phyloP scores from a whole-genome alignment of 2,113 vertebrate genomes.

The Aix galericulata region DNA sequence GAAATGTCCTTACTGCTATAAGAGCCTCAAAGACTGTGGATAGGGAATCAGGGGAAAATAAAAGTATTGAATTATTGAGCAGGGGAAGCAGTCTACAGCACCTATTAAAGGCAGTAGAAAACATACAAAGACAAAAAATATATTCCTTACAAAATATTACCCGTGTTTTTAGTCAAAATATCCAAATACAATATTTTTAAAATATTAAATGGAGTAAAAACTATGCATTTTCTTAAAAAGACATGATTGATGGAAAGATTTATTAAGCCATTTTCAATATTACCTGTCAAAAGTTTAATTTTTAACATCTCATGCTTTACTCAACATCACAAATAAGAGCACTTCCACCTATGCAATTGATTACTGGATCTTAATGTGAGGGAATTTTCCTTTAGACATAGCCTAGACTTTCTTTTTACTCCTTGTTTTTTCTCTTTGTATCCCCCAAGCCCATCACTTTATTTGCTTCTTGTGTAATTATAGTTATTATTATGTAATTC shows the following conservation, averaged over 20 bases:
- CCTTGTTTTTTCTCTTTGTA: not conserved
- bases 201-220: not conserved
- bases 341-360: not conserved
- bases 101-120: not conserved
- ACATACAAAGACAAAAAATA: not conserved
- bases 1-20: not conserved
- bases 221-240: not conserved
- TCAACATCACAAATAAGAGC: not conserved
- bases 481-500: constrained; percentile 2
- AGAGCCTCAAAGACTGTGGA: not conserved
- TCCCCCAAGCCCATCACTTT: not conserved
- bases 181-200: not conserved
- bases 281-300: not conserved
- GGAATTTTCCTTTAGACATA: not conserved
- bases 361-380: not conserved
- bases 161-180: not conserved
- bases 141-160: not conserved
- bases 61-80: not conserved
- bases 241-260: not conserved
- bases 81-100: not conserved
- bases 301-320: not conserved
- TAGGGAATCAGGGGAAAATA: not conserved
- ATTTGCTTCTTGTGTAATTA: constrained; percentile 11
- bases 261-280: not conserved
- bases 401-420: not conserved